These are phyloP conservation scores for Emydura subglobosa DNA, from an alignment of 2,113 vertebrate genomes.

Conservation along the genomic window DNA sequence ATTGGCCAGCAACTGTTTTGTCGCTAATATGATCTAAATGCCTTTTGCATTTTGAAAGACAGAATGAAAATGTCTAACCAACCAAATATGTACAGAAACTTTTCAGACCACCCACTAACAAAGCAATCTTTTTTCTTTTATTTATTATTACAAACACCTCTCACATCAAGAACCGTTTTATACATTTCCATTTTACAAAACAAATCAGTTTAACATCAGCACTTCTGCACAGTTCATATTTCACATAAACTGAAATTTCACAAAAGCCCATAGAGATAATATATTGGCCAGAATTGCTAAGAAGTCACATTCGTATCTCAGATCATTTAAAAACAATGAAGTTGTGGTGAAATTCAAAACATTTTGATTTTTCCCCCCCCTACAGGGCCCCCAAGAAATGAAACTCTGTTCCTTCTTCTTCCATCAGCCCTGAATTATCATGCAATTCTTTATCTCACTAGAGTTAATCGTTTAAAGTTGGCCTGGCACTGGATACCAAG, in stretches of 20 bases:
- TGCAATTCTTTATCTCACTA: neutral
- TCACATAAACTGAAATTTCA: neutral
- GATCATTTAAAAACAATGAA: neutral
- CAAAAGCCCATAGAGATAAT: neutral
- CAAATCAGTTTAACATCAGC: neutral
- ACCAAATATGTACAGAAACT: neutral
- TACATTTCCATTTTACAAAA: neutral
- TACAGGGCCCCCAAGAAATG: neutral
- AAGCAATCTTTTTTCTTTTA: neutral
- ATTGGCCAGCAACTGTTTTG: neutral
- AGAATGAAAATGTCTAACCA: neutral
- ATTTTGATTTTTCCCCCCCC: neutral
- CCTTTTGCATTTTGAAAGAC: neutral
- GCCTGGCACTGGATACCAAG: neutral
- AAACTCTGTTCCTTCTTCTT: neutral
- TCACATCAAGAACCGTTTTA: neutral
- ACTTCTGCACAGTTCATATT: neutral
- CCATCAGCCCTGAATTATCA: neutral
- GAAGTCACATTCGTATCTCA: neutral
- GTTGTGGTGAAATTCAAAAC: neutral
- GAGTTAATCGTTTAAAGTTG: neutral
- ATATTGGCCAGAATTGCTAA: neutral
- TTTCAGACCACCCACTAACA: neutral
- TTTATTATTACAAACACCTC: constrained; percentile 23
- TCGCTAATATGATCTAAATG: neutral